Base-by-base conservation (phyloP, 2,888 invertebrate genomes). In the Sipha maydis region DNA sequence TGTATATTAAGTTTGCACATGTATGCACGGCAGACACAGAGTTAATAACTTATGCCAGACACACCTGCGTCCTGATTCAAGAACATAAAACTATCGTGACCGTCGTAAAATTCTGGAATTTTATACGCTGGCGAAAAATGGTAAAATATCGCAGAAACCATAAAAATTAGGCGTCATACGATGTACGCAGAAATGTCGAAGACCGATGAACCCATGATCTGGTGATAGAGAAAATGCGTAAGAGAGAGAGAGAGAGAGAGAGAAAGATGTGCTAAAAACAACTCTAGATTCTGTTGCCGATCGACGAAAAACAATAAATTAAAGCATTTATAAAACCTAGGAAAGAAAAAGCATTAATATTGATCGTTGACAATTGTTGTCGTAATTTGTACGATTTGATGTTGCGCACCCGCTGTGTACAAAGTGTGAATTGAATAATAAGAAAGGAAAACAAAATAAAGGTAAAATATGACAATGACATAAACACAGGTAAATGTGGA, bases 61-160 rank as follows among this genome's bases (percentile, higher is more conserved):
- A 79, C 79, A 25, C 34, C 79, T 61, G 79, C 25, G 25, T 4
- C 28, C 4, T n/a, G 28, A 54, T 21, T 54, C 56, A n/a, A 54
- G 11, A 34, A 56, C 56, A 79, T 79, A 79, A 56, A 79, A 61
- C 0, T 56, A 34, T 61, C 61, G 61, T 21, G 79, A 79, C 79
- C 56, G 79, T 79, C 34, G 54, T 79, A 56, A 78, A 56, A 61
- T 79, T 61, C 25, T 34, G 25, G 21, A 79, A 56, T 79, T 56
- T 79, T 56, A 56, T 34, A 2, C 54, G 34, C 56, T 25, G 25
- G 19, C 56, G 7, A 25, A 79, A 79, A 78, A 79, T 56, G 3
- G 61, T 19, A 56, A 48, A 79, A 54, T 5, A 31, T 48, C 7
- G 34, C 31, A 61, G 34, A 79, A 79, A 79, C 56, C 79, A 61